A percentile compares a stretch with the other conserved stretches of the same genome.
Conservation (phyloP, 2,797 vertebrate genomes). For the Oreonectes daqikongensis region DNA sequence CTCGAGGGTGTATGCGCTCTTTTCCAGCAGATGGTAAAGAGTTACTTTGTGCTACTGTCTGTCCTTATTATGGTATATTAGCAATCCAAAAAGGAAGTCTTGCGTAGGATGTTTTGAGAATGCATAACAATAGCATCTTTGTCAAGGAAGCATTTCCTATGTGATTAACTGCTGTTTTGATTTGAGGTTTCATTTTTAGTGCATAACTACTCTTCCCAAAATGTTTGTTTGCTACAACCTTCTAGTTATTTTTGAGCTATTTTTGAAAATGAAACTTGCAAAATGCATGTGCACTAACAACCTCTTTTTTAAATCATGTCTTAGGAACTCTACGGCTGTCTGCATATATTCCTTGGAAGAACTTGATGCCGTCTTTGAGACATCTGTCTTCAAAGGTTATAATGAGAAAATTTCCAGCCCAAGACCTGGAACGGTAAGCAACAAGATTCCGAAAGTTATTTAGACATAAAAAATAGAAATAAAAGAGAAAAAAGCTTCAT, state of each 20-base stretch:
- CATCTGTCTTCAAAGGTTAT: constrained; percentile 74
- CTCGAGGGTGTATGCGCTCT: constrained; percentile 75
- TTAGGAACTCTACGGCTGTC: constrained; percentile 79
- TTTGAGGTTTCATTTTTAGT: background rate
- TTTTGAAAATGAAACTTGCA: background rate
- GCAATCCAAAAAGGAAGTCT: background rate
- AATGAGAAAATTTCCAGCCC: constrained; percentile 62
- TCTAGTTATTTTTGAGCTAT: background rate
- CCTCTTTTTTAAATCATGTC: constrained; percentile 15
- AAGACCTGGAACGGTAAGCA: constrained; percentile 76
- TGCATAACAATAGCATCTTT: background rate
- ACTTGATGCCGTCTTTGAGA: constrained; percentile 75
- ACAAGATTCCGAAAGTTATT: background rate
- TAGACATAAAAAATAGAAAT: no score
- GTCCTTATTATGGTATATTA: background rate
- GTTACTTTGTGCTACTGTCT: background rate
- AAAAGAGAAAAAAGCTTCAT: no score
- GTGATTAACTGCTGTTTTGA: background rate
- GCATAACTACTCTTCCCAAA: background rate
- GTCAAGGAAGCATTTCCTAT: background rate
- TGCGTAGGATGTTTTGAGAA: background rate
- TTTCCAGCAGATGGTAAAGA: constrained; percentile 80
- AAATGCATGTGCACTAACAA: background rate
- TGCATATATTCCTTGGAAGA: constrained; percentile 74
- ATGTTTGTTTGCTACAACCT: no score